Evolutionary conservation across 2,113 vertebrate genomes (phyloP).

Genomic region (Motacilla alba): DNA sequence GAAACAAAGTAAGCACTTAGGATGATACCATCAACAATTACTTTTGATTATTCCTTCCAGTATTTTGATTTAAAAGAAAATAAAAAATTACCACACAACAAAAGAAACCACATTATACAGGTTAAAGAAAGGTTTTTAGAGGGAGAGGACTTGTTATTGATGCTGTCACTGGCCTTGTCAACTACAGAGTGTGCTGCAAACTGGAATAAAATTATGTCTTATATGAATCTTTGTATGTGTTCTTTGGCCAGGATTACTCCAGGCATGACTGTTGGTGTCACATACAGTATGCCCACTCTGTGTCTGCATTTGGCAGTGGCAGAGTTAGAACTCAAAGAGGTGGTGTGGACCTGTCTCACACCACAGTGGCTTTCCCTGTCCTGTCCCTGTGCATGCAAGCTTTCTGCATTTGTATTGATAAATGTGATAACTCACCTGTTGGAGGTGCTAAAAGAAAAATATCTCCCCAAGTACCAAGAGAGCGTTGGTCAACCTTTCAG

Average conservation of each 20-base stretch:
- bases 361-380: accelerated
- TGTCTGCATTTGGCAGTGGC: not conserved
- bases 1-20: constrained; percentile 43
- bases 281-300: no score
- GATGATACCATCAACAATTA: constrained; percentile 57
- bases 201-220: constrained; percentile 12
- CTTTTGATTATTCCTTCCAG: constrained; percentile 41
- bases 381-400: accelerated
- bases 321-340: accelerated
- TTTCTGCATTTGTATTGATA: not conserved
- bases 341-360: not conserved
- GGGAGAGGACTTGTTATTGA: not conserved
- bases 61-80: constrained; percentile 19
- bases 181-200: not conserved
- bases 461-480: not conserved
- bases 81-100: not conserved
- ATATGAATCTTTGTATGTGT: not conserved
- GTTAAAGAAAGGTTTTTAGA: not conserved
- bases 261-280: not conserved
- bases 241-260: not conserved
- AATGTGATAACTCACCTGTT: not conserved
- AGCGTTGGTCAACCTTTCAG: not conserved
- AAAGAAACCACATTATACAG: not conserved
- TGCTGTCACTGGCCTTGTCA: not conserved
- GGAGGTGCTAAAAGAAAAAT: not conserved